Evolutionary conservation across 2,113 vertebrate genomes (phyloP), one percentile per base, ranked within the genome.

Genomic region (Lepus americanus): DNA sequence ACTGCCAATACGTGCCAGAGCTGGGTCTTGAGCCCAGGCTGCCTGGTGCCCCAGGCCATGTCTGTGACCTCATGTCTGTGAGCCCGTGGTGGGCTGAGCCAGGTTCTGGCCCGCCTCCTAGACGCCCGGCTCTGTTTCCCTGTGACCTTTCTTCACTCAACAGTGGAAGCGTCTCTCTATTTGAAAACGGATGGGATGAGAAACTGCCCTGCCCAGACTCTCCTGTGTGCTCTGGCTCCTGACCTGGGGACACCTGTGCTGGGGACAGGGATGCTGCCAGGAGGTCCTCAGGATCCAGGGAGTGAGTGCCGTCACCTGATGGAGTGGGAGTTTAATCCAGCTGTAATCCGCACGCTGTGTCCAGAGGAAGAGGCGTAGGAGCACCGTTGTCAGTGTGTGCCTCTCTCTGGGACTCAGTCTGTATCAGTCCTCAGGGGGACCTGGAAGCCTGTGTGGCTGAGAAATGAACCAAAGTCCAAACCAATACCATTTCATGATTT

Each of bases 321-420:
- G 16, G 22, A 23, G 59, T 3, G 70, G 22, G 59, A 49, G 22
- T 12, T 39, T 25, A 12, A 5, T 44, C 44, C 44, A 44, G 44
- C 44, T 44, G 0, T 10, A 22, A 49, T 14, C 31, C 20, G 25
- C 63, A 25, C 1, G 23, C 8, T 39, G n/a, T 85, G 53, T 13
- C 51, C 14, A 14, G 16, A 27, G 29, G 33, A 13, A 6, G 6
- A 4, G 0, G 1, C 1, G 1, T 2, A 8, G 33, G 3, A 22
- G 81, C 12, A 19, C 14, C 23, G 17, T 61, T 29, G 9, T 11
- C 5, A 25, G 3, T 10, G 3, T 1, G 9, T 1, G 4, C 20
- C 3, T 53, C 44, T 81, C 36, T 23, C 55, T 33, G 76, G 31
- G 29, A 59, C 14, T 53, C 23, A 19, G 80, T 55, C n/a, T 8